Conservation (phyloP, 1,140 invertebrate species). For the Trachymyrmex cornetzi region DNA sequence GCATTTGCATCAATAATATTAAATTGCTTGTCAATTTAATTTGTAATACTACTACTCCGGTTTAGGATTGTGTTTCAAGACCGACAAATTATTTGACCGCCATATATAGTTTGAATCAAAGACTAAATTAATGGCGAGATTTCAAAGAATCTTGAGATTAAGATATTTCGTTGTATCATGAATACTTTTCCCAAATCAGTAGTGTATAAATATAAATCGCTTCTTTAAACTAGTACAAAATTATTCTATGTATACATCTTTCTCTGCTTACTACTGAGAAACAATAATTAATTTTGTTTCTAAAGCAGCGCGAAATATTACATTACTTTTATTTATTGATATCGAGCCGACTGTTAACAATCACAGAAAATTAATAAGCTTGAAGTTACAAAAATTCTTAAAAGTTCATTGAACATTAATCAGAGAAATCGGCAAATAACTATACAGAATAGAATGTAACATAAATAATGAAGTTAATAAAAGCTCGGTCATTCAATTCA, state of each 20-base stretch:
- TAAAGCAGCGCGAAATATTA: background rate
- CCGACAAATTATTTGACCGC: too few species aligned
- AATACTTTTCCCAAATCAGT: background rate
- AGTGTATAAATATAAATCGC: background rate
- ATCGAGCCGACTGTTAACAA: too few species aligned
- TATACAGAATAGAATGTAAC: background rate
- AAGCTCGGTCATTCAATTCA: slow-evolving; percentile 2
- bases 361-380: background rate
- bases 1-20: too few species aligned
- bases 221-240: background rate
- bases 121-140: background rate
- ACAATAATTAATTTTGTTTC: background rate
- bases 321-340: background rate
- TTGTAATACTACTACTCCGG: too few species aligned
- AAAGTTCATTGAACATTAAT: background rate
- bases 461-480: slow-evolving; percentile 19
- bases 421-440: background rate
- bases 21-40: too few species aligned
- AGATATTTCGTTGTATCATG: background rate
- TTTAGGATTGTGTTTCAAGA: too few species aligned
- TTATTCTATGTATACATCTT: too few species aligned
- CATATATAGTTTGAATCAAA: background rate
- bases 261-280: background rate
- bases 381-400: background rate
- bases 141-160: background rate